Evolutionary conservation across 2,888 invertebrate genomes (phyloP).

Genomic region (Sabatieria punctata): DNA sequence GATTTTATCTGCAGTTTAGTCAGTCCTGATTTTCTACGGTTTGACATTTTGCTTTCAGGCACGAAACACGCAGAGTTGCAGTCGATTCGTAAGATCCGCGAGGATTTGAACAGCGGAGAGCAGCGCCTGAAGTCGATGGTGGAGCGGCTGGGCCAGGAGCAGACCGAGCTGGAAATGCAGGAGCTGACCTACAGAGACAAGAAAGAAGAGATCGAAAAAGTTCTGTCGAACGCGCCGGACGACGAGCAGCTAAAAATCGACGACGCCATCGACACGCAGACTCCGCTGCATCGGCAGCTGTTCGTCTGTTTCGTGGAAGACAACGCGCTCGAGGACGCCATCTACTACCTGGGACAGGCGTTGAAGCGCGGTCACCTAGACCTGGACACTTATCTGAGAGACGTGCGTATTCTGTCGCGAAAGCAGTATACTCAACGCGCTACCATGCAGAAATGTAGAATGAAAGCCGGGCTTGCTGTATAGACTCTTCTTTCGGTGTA

Average conservation of each 20-base stretch:
- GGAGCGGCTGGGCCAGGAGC: slow-evolving; percentile 21
- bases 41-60: slow-evolving; percentile 9
- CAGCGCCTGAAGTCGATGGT: slow-evolving; percentile 19
- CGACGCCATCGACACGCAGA: slow-evolving; percentile 86
- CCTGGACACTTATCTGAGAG: slow-evolving; percentile 84
- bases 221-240: slow-evolving; percentile 44
- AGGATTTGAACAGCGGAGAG: slow-evolving; percentile 50
- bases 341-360: slow-evolving; percentile 92
- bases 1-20: too few relatives aligned
- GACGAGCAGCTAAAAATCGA: slow-evolving; percentile 55
- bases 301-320: slow-evolving; percentile 62
- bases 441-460: slow-evolving; percentile 85
- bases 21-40: background rate
- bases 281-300: slow-evolving; percentile 33
- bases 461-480: slow-evolving; percentile 56
- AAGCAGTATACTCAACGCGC: slow-evolving; percentile 89
- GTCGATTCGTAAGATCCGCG: slow-evolving; percentile 64
- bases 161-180: slow-evolving; percentile 14
- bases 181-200: slow-evolving; percentile 45
- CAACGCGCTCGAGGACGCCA: slow-evolving; percentile 91
- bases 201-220: slow-evolving; percentile 63
- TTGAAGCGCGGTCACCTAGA: slow-evolving; percentile 77
- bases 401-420: slow-evolving; percentile 80
- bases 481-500: background rate
- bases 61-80: slow-evolving; percentile 57